Evolutionary conservation across 23 tunicate species (phyloP), one percentile per base, ranked within the genome.

Genomic region (Diplosoma virens): DNA sequence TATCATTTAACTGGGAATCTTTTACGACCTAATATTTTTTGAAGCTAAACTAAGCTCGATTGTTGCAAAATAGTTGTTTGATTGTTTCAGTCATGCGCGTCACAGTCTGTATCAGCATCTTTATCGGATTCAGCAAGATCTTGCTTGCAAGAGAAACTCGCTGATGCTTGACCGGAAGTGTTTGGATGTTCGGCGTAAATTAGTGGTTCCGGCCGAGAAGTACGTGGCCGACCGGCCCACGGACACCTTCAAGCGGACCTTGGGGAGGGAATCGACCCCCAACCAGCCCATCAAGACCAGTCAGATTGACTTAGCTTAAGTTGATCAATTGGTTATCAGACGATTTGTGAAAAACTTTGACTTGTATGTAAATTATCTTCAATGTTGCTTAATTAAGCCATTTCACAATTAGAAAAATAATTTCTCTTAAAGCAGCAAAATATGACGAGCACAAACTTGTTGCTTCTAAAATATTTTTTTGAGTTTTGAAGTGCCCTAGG

Each of bases 81-180:
- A 26, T 63, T 67, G 31, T 82, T 78, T 11, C 69, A 92, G 97
- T 37, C 97, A 92, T 30, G 97, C 97, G 7, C 60, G 97, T n/a
- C 75, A 92, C 67, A 75, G 74, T 4, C 47, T 92, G 67, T 92
- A 92, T 73, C 78, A 81, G 73, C 77, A 92, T 48, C 64, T 92
- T 34, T 66, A 92, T 81, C 75, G 92, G 32, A 88, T 94, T 36
- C 83, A 88, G 59, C 69, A 84, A 24, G 99, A 94, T 60, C 80
- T 94, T 48, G 99, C 86, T 7, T 83, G 89, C 85, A 94, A 94
- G 76, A 67, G 89, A 48, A 83, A 88, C 30, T 84, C 93, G 36
- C 67, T 94, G 26, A 79, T 73, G 50, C 75, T 94, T 34, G 99
- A 94, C 68, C 45, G 77, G 54, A 37, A 78, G 66, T 94, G 99